Conservation (phyloP, 2,888 invertebrate species). For the Lathronympha strigana region DNA sequence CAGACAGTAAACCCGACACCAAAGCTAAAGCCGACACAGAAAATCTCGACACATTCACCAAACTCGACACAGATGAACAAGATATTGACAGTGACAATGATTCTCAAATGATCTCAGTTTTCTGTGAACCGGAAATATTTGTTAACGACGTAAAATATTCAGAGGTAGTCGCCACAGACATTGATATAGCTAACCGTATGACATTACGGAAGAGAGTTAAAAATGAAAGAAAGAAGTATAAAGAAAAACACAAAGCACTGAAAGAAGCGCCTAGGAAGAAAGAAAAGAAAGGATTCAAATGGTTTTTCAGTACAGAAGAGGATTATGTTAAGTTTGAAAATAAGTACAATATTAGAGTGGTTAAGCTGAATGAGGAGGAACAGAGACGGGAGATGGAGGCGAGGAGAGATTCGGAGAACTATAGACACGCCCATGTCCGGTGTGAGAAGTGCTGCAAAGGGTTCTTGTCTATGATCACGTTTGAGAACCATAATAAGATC, state of each 20-base stretch:
- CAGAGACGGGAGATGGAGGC: conserved; percentile 43
- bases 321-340: conserved; percentile 43
- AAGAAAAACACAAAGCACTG: conserved; percentile 27
- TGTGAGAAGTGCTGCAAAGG: conserved; percentile 40
- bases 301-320: conserved; percentile 42
- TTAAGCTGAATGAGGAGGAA: conserved; percentile 41
- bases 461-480: conserved; percentile 34
- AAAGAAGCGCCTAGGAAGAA: conserved; percentile 30
- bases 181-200: conserved; percentile 35
- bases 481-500: conserved; percentile 37
- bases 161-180: conserved; percentile 28
- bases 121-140: conserved; percentile 39
- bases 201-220: conserved; percentile 20
- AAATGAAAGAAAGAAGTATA: conserved; percentile 26
- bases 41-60: not conserved
- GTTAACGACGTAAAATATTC: conserved; percentile 34
- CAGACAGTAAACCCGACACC: conserved; percentile 5
- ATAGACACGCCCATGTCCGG: conserved; percentile 34
- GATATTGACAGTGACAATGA: conserved; percentile 40
- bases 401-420: conserved; percentile 35
- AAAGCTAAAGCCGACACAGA: not conserved
- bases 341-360: conserved; percentile 42
- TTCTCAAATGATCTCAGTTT: conserved; percentile 16
- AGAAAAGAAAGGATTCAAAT: conserved; percentile 37
- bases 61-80: conserved; percentile 1